A percentile compares a stretch with the other conserved stretches of the same genome.
Conservation (phyloP, 2,888 invertebrate genomes). For the Embidobia sp. region DNA sequence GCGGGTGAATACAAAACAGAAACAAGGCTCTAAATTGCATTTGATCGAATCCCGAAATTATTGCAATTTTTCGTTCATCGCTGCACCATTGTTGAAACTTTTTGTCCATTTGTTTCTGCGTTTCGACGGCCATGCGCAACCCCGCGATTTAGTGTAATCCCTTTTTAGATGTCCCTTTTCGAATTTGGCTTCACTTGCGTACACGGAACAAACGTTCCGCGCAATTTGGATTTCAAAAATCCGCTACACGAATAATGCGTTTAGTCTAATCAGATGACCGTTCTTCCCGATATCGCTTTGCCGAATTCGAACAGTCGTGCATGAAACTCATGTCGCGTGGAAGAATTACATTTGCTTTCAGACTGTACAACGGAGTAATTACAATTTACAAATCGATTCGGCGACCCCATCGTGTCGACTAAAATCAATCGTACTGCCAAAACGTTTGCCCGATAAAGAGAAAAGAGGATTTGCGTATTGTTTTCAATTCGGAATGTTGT, state of each 20-base stretch:
- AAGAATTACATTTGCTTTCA: constrained; percentile 65
- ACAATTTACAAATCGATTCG: constrained; percentile 64
- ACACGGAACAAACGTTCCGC: constrained; percentile 8
- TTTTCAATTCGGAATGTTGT: constrained; percentile 39
- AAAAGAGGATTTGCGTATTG: constrained; percentile 61
- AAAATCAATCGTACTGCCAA: constrained; percentile 59
- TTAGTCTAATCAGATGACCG: constrained; percentile 51
- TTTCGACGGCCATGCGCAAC: too few species aligned
- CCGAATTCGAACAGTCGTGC: constrained; percentile 32
- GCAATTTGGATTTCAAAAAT: constrained; percentile 24
- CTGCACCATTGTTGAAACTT: too few species aligned
- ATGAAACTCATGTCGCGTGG: constrained; percentile 56
- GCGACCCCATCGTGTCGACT: constrained; percentile 49
- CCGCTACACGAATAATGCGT: constrained; percentile 11
- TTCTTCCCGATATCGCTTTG: constrained; percentile 39
- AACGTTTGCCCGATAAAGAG: constrained; percentile 55
- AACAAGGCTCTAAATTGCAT: not conserved
- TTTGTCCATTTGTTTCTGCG: too few species aligned
- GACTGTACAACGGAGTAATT: constrained; percentile 57
- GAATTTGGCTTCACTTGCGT: constrained; percentile 4
- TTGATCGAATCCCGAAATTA: not conserved
- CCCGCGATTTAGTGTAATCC: too few species aligned
- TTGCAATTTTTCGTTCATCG: not conserved
- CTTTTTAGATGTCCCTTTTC: not conserved
- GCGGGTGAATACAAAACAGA: too few species aligned